Conservation (phyloP, 2,113 vertebrate species). For the Rhea pennata region DNA sequence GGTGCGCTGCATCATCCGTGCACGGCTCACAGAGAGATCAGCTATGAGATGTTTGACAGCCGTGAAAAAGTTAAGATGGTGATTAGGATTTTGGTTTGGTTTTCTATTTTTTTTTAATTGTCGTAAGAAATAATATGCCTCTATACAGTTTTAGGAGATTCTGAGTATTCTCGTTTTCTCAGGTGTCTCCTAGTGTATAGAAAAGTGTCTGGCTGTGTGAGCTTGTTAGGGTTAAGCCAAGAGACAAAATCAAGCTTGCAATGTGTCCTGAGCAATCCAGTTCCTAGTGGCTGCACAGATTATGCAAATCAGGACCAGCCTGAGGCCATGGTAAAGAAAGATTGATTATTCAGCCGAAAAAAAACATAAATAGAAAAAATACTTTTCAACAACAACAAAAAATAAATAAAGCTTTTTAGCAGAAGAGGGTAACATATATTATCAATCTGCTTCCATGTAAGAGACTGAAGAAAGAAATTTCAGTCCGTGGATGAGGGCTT, state of each 20-base stretch:
- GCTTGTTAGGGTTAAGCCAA: neutral
- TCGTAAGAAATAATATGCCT: neutral
- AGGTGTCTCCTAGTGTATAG: neutral
- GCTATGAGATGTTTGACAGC: neutral
- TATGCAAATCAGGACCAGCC: neutral
- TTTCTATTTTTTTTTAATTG: neutral
- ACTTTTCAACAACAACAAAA: neutral
- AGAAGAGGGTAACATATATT: neutral
- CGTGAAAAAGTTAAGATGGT: fast-evolving
- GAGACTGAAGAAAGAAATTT: neutral
- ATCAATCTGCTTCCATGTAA: neutral
- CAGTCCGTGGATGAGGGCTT: neutral
- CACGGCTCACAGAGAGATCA: fast-evolving
- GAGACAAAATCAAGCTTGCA: neutral
- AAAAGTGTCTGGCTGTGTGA: fast-evolving
- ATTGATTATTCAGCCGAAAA: neutral
- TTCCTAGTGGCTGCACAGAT: neutral
- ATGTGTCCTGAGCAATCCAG: neutral
- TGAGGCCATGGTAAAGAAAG: neutral
- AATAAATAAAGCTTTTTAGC: neutral
- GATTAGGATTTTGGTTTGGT: neutral
- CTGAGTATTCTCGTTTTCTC: neutral
- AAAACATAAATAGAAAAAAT: neutral
- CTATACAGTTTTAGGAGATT: neutral
- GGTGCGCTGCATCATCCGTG: fast-evolving